phyloP scores from a whole-genome alignment of 1,140 invertebrate species.

The Leptinotarsa undecemlineata region DNA sequence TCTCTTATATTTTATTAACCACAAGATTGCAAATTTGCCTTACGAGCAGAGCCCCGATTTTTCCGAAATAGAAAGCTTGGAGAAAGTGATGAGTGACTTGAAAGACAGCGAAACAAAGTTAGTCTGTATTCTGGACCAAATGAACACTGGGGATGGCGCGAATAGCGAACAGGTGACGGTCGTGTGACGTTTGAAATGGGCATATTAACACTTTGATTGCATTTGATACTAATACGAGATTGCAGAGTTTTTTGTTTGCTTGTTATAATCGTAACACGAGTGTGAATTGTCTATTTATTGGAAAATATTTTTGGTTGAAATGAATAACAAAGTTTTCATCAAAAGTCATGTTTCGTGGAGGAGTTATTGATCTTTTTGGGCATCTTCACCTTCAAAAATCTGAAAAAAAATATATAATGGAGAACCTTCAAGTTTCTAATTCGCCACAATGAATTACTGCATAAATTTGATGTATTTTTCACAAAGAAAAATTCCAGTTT shows the following conservation, averaged over 20 bases:
- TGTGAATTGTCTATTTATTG: constrained; percentile 1
- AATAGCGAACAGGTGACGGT: constrained; percentile 36
- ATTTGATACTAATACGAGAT: constrained; percentile 12
- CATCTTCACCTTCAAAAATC: too few relatives aligned
- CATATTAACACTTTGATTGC: neutral
- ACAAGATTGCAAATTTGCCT: neutral
- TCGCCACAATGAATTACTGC: too few relatives aligned
- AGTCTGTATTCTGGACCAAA: constrained; percentile 45
- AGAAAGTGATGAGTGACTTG: constrained; percentile 51
- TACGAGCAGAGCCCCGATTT: constrained; percentile 37
- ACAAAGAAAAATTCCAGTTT: too few relatives aligned
- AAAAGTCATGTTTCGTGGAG: too few relatives aligned
- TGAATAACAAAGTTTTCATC: too few relatives aligned
- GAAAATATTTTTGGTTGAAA: neutral
- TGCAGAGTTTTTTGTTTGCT: constrained; percentile 20
- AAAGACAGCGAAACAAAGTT: constrained; percentile 54
- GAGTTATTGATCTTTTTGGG: too few relatives aligned
- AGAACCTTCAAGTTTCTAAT: too few relatives aligned
- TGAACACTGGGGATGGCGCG: constrained; percentile 28
- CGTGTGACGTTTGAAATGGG: neutral
- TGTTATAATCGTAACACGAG: neutral
- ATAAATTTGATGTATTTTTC: too few relatives aligned
- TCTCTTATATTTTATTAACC: neutral
- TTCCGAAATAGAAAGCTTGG: constrained; percentile 47
- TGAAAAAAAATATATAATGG: too few relatives aligned